Percentiles rank a stretch among this genome's conserved stretches.
These are phyloP conservation scores for Nineta flava DNA, from an alignment of 2,888 invertebrate genomes.

Conservation along the genomic window DNA sequence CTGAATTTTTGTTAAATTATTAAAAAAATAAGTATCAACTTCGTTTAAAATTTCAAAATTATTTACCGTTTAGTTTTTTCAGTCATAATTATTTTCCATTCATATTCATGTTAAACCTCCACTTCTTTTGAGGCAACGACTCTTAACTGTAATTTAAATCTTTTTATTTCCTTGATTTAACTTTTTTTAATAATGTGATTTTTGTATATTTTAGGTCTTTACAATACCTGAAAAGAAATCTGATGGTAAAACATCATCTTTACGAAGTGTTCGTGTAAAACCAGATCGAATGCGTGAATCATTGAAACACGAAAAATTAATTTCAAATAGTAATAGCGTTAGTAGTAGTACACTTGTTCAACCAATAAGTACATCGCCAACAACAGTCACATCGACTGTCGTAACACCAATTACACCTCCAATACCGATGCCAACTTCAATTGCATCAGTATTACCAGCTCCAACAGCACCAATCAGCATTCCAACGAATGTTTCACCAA, in stretches of 20 bases:
- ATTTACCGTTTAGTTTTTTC: too few species aligned
- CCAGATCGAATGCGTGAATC: conserved; percentile 31
- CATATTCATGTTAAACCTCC: too few species aligned
- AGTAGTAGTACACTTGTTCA: conserved; percentile 13
- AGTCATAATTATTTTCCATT: too few species aligned
- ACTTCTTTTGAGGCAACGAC: too few species aligned
- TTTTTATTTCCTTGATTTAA: too few species aligned
- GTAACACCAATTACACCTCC: conserved; percentile 16
- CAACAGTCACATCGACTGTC: conserved; percentile 15
- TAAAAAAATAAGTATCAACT: too few species aligned
- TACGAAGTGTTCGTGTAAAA: conserved; percentile 51
- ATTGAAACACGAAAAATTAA: conserved; percentile 10
- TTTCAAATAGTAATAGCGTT: conserved; percentile 15
- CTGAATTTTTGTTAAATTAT: too few species aligned
- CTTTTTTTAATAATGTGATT: too few species aligned
- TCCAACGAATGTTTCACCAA: conserved; percentile 21
- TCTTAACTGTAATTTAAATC: too few species aligned
- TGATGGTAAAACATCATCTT: conserved; percentile 32
- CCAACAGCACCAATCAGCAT: conserved; percentile 22
- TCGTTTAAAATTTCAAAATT: too few species aligned
- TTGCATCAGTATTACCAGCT: conserved; percentile 16
- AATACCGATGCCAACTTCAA: conserved; percentile 15
- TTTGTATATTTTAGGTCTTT: conserved; percentile 20
- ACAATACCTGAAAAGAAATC: conserved; percentile 23
- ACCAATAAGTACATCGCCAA: conserved; percentile 12